Base-by-base conservation (phyloP, 2,113 vertebrate species). In the Elephantulus edwardii region DNA sequence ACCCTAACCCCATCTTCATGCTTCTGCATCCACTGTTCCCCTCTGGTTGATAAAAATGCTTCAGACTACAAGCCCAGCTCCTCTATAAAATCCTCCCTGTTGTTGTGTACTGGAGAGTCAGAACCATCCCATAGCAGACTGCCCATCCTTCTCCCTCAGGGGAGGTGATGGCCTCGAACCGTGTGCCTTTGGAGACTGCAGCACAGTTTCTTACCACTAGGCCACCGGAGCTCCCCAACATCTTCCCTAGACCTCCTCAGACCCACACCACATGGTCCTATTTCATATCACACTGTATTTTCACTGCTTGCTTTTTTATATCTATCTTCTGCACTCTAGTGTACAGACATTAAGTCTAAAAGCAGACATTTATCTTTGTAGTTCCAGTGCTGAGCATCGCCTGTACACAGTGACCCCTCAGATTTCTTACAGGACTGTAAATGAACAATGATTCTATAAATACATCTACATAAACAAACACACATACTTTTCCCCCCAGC, bases 351-450 rank as follows among this genome's bases (percentile, higher is more conserved):
- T 66, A 80, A 72, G 40, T 68, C 62, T 35, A 66, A 46, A 78
- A 83, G 14, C n/a, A 75, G n/a, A 33, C 79, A 58, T 50, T 86
- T 74, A 88, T 83, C 75, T 70, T 75, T 71, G 26, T 19, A 79
- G 60, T 77, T 75, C 75, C 11, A 90, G 50, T 70, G 46, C n/a
- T 58, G 40, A 66, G 28, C 48, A 66, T 22, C 52, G 80, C 5
- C 30, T 70, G 48, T 28, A 71, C 24, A 24, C 1, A n/a, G 30
- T 3, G 86, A 56, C 42, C 44, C 33, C 44, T 88, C 87, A 72
- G 76, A 92, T 74, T 30, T 12, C 33, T 60, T 40, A 66, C 6
- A 79, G 80, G 38, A 92, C 76, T 50, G 17, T 24, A 78, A 68
- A 0, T 46, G 44, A 77, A 86, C 9, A 64, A 46, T n/a, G 13